Percentiles rank a stretch among this genome's conserved stretches.
Conservation (phyloP, 2,888 invertebrate genomes). For the Calliphora vomitoria region DNA sequence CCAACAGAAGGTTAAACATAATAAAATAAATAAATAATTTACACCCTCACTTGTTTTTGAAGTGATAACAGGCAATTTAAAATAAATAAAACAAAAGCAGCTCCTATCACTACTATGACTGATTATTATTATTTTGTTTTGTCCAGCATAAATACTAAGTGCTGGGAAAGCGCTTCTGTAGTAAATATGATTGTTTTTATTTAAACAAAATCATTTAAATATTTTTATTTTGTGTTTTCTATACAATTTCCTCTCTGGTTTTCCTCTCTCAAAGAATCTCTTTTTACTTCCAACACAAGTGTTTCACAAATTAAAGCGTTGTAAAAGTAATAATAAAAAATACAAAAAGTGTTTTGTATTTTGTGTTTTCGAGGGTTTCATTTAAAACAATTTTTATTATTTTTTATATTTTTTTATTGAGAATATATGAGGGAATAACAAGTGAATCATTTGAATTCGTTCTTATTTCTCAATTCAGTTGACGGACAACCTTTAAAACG, state of each 20-base stretch:
- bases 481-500: constrained; percentile 56
- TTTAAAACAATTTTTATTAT: constrained; percentile 21
- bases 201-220: constrained; percentile 40
- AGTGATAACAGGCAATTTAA: constrained; percentile 68
- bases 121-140: background rate
- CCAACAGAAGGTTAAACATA: constrained; percentile 39
- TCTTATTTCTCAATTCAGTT: constrained; percentile 56
- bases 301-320: constrained; percentile 38
- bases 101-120: constrained; percentile 59
- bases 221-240: constrained; percentile 13
- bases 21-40: constrained; percentile 26
- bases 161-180: constrained; percentile 32
- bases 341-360: constrained; percentile 24
- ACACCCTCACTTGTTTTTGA: constrained; percentile 61
- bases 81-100: constrained; percentile 44
- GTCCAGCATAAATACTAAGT: constrained; percentile 22
- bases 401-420: constrained; percentile 26
- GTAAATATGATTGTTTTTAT: constrained; percentile 27
- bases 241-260: constrained; percentile 22
- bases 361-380: constrained; percentile 31
- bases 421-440: constrained; percentile 25
- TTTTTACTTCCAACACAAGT: constrained; percentile 24
- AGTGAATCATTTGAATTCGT: constrained; percentile 52
- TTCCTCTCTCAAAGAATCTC: background rate
- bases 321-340: constrained; percentile 43